phyloP scores from a whole-genome alignment of 2,888 invertebrate genomes.

The Empis livida region DNA sequence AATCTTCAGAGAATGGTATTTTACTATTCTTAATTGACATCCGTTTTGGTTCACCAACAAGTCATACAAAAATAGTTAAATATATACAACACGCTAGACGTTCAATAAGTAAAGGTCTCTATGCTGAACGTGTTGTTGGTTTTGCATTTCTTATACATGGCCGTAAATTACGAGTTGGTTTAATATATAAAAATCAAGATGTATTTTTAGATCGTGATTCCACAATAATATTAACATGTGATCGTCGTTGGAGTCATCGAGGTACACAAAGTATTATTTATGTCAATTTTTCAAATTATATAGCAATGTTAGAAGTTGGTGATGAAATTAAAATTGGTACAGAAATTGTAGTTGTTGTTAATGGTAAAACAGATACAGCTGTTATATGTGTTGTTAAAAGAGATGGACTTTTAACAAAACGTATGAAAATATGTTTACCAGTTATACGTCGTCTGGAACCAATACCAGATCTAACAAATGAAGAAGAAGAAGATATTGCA shows the following conservation, averaged over 20 bases:
- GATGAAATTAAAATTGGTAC: slow-evolving; percentile 5
- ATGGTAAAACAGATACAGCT: background rate
- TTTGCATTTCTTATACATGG: no score
- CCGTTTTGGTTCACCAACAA: no score
- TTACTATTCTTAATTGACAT: no score
- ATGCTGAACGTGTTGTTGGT: no score
- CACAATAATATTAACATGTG: slow-evolving; percentile 3
- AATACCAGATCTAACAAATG: slow-evolving; percentile 1
- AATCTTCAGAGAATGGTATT: no score
- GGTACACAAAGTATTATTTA: slow-evolving; percentile 6
- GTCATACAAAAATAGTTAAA: no score
- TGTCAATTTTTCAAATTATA: slow-evolving; percentile 3
- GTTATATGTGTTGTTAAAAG: slow-evolving; percentile 3
- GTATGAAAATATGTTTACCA: slow-evolving; percentile 1
- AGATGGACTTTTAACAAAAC: slow-evolving; percentile 3
- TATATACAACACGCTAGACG: no score
- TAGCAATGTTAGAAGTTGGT: background rate
- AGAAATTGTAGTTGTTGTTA: slow-evolving; percentile 1
- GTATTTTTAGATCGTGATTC: slow-evolving; percentile 8
- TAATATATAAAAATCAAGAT: no score
- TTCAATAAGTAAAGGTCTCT: no score
- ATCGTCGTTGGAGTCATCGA: slow-evolving; percentile 5
- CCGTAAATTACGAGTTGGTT: no score
- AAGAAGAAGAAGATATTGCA: slow-evolving; percentile 4
- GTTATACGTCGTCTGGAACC: background rate